Evolutionary conservation across 1,140 invertebrate genomes (phyloP).

Genomic region (Drosophila gunungcola): DNA sequence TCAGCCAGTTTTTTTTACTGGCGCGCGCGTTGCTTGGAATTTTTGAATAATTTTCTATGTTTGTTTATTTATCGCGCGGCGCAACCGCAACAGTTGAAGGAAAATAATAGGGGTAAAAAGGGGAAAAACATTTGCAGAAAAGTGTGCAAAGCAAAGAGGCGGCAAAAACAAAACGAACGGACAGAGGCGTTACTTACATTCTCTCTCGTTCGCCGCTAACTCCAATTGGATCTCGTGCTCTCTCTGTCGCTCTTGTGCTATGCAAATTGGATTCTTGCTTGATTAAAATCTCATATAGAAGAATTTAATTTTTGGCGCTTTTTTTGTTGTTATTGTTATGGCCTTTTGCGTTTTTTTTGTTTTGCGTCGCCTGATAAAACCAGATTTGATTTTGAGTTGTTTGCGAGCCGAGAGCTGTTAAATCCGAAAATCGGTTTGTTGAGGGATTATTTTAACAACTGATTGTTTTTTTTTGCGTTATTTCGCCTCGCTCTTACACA

Average conservation of each 20-base stretch:
- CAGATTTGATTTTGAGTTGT: conserved; percentile 74
- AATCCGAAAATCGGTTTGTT: conserved; percentile 71
- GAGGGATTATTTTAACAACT: conserved; percentile 44
- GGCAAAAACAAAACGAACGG: conserved; percentile 71
- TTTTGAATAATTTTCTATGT: conserved; percentile 77
- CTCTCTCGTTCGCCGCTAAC: conserved; percentile 29
- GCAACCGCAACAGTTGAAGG: conserved; percentile 41
- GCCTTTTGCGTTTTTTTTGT: conserved; percentile 36
- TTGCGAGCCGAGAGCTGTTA: conserved; percentile 32
- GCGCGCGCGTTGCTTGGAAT: conserved; percentile 58
- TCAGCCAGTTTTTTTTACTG: conserved; percentile 53
- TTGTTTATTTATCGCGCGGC: conserved; percentile 65
- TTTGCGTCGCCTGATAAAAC: conserved; percentile 66
- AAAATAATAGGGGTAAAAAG: conserved; percentile 2
- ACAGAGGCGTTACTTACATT: conserved; percentile 57
- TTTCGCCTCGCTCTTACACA: conserved; percentile 65
- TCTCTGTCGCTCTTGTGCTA: conserved; percentile 23
- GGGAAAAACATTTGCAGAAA: conserved; percentile 46
- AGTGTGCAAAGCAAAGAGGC: conserved; percentile 51
- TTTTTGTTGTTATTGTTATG: conserved; percentile 34
- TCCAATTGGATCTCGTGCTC: conserved; percentile 35
- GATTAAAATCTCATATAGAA: conserved; percentile 55
- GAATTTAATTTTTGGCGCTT: conserved; percentile 52
- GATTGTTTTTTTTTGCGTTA: conserved; percentile 47
- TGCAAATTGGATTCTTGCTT: conserved; percentile 28